phyloP scores from a whole-genome alignment of 2,888 invertebrate species.

The Neoaliturus tenellus region DNA sequence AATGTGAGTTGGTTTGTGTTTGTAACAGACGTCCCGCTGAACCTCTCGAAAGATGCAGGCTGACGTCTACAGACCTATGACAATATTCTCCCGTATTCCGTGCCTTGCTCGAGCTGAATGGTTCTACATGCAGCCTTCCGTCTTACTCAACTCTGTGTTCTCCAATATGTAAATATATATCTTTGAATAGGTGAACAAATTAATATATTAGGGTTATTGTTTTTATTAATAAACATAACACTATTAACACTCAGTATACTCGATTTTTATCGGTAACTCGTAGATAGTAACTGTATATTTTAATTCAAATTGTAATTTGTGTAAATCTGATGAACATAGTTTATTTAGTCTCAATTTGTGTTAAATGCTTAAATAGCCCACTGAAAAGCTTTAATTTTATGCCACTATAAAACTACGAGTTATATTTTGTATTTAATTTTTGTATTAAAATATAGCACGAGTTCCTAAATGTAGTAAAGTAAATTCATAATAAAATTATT shows the following conservation, averaged over 20 bases:
- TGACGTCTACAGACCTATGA: conserved; percentile 69
- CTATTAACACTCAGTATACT: conserved; percentile 31
- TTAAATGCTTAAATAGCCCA: not conserved
- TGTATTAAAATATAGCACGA: too few relatives aligned
- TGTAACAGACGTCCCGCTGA: conserved; percentile 92
- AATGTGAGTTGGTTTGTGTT: not conserved
- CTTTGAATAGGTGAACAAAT: conserved; percentile 21
- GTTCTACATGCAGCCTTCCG: conserved; percentile 41
- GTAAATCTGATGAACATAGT: too few relatives aligned
- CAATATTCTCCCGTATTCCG: conserved; percentile 22
- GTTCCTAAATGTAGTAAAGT: too few relatives aligned
- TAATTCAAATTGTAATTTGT: not conserved
- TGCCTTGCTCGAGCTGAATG: conserved; percentile 42
- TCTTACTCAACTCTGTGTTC: conserved; percentile 33
- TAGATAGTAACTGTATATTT: not conserved
- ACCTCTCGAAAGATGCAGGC: conserved; percentile 89
- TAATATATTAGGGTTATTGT: conserved; percentile 13
- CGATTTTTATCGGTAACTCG: not conserved
- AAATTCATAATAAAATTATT: too few relatives aligned
- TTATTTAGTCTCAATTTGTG: too few relatives aligned
- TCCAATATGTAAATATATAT: not conserved
- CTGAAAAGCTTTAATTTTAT: not conserved
- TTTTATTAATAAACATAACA: conserved; percentile 42
- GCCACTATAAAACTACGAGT: not conserved
- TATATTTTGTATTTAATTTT: too few relatives aligned